Evolutionary conservation across 2,888 invertebrate genomes (phyloP).

Genomic region (Piscicola geometra): DNA sequence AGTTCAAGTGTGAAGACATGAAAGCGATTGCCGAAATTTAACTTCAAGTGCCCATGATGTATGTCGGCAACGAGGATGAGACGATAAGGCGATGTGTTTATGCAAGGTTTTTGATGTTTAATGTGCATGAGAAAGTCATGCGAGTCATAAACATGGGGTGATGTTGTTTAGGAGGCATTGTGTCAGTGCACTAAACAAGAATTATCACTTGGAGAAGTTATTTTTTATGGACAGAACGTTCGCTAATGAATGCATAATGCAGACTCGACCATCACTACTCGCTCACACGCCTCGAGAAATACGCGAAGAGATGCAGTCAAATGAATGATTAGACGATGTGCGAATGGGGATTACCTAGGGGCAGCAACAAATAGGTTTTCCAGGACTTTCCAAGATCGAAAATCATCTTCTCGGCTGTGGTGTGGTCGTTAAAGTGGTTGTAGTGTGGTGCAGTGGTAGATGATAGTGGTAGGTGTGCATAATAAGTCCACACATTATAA

Average conservation of each 20-base stretch:
- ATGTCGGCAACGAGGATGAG: too few relatives aligned
- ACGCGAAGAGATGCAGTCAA: too few relatives aligned
- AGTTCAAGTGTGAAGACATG: too few relatives aligned
- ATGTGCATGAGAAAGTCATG: background rate
- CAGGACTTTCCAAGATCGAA: background rate
- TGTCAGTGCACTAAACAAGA: slow-evolving; percentile 15
- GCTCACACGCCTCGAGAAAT: too few relatives aligned
- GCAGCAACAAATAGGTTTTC: background rate
- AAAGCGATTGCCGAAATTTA: too few relatives aligned
- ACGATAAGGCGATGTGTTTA: too few relatives aligned
- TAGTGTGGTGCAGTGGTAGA: too few relatives aligned
- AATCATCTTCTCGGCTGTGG: background rate
- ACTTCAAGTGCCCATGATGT: too few relatives aligned
- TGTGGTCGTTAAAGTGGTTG: background rate
- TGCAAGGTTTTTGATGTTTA: background rate
- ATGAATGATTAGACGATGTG: too few relatives aligned
- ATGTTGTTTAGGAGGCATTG: background rate
- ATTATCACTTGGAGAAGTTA: background rate
- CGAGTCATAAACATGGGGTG: background rate
- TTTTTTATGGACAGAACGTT: slow-evolving; percentile 5
- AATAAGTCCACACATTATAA: too few relatives aligned
- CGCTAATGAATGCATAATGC: background rate
- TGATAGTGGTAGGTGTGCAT: too few relatives aligned
- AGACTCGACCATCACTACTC: background rate
- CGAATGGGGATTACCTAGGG: too few relatives aligned